Evolutionary conservation across 2,113 vertebrate genomes (phyloP).

Genomic region (Cricetomys ansorgei): DNA sequence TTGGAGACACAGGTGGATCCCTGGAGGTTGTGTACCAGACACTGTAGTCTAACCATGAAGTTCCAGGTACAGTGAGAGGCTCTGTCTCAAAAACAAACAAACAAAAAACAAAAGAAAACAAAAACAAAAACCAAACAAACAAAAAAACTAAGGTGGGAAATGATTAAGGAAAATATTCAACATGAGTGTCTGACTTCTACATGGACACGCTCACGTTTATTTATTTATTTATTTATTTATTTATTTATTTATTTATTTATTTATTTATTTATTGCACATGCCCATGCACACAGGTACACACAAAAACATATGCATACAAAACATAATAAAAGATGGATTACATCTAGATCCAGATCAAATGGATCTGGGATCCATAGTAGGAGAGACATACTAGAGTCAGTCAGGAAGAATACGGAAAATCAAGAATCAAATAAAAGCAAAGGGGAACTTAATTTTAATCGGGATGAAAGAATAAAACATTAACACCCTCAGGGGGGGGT

Average conservation of each 20-base stretch:
- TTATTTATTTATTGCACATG: too few relatives aligned
- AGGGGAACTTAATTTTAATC: neutral
- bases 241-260: too few relatives aligned
- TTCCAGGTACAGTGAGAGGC: neutral
- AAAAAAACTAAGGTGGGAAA: neutral
- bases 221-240: too few relatives aligned
- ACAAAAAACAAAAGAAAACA: too few relatives aligned
- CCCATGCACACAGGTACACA: neutral
- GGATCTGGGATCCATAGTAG: too few relatives aligned
- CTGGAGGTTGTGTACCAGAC: neutral
- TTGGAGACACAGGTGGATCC: neutral
- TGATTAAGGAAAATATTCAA: neutral
- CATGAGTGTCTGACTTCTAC: neutral
- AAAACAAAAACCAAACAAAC: too few relatives aligned
- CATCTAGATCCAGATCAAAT: conserved; percentile 15
- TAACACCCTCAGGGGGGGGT: neutral
- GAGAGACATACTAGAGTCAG: conserved; percentile 26
- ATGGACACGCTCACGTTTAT: neutral
- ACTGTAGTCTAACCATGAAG: neutral
- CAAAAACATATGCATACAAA: neutral
- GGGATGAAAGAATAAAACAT: neutral
- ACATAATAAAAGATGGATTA: neutral
- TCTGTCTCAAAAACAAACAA: neutral
- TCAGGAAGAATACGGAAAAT: neutral
- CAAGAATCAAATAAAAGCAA: conserved; percentile 6